phyloP scores from a whole-genome alignment of 2,113 vertebrate species.

The Aythya baeri region DNA sequence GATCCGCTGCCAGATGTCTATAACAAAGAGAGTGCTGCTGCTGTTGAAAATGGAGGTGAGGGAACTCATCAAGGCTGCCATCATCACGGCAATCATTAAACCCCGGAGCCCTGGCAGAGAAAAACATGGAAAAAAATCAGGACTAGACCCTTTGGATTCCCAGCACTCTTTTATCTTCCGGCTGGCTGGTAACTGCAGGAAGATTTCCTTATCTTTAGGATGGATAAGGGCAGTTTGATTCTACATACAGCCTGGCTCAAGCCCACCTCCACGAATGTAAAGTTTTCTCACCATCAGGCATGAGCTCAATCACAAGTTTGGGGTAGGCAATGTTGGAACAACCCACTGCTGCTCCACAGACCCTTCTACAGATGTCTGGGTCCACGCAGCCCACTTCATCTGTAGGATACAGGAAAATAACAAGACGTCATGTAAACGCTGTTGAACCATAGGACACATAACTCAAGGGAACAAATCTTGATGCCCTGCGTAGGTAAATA shows the following conservation, averaged over 20 bases:
- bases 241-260: neutral
- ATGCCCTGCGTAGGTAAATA: fast-evolving
- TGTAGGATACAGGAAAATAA: conserved; percentile 53
- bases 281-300: conserved; percentile 88
- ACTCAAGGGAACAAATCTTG: neutral
- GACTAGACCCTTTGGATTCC: neutral
- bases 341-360: conserved; percentile 88
- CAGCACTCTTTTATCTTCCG: neutral
- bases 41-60: conserved; percentile 98
- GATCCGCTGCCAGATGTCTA: conserved; percentile 89
- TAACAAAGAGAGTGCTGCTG: conserved; percentile 92
- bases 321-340: conserved; percentile 97
- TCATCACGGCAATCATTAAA: conserved; percentile 94
- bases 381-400: conserved; percentile 94
- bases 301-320: conserved; percentile 90
- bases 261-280: neutral
- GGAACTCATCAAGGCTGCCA: conserved; percentile 96
- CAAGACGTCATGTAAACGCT: neutral
- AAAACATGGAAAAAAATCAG: neutral
- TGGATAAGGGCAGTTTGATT: neutral
- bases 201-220: neutral
- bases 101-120: conserved; percentile 85
- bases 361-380: conserved; percentile 81
- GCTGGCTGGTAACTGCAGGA: neutral
- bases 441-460: neutral